phyloP scores from a whole-genome alignment of 2,888 invertebrate genomes.

The Formica aserva region DNA sequence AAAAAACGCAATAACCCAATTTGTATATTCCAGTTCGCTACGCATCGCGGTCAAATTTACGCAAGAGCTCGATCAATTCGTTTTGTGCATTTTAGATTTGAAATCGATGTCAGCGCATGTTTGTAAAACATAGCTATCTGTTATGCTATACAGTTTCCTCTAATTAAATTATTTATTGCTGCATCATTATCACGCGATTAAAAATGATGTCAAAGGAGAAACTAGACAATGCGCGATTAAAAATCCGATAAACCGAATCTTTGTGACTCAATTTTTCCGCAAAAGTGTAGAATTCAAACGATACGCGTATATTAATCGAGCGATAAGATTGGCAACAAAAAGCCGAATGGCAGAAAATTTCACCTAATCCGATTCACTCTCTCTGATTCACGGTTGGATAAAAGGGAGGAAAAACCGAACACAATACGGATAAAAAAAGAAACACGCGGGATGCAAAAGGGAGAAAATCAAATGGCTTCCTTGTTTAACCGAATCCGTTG shows the following conservation, averaged over 20 bases:
- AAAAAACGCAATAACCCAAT: constrained; percentile 50
- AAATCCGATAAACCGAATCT: constrained; percentile 4
- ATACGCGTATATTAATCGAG: constrained; percentile 18
- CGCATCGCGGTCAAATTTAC: constrained; percentile 23
- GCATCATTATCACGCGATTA: not conserved
- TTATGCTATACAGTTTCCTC: not conserved
- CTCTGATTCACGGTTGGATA: not conserved
- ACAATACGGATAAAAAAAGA: not conserved
- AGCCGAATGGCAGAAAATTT: not conserved
- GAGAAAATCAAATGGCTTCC: constrained; percentile 17
- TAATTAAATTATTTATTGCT: not conserved
- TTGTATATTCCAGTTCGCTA: constrained; percentile 38
- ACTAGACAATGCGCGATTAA: not conserved
- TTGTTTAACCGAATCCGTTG: constrained; percentile 49
- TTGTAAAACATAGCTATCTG: not conserved
- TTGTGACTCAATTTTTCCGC: not conserved
- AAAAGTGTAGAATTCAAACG: constrained; percentile 5
- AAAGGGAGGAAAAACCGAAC: not conserved
- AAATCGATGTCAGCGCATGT: not conserved
- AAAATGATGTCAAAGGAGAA: not conserved
- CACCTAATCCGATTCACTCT: constrained; percentile 8
- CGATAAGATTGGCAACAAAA: not conserved
- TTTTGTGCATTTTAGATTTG: constrained; percentile 9
- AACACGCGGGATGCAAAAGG: not conserved
- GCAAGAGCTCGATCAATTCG: constrained; percentile 20